Conservation (phyloP, 2,888 invertebrate genomes). For the Phalera bucephala region DNA sequence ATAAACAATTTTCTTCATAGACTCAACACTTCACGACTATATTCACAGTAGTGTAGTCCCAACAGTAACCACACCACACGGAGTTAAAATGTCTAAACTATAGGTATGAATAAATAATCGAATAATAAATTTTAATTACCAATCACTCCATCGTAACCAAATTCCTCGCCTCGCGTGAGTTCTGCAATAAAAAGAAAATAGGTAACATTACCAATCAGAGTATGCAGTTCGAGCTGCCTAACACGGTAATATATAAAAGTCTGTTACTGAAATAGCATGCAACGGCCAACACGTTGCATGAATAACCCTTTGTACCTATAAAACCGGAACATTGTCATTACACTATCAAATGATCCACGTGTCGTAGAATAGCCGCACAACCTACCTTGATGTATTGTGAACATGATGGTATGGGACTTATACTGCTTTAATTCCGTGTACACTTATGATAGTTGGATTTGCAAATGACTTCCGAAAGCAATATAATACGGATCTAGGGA, state of each 20-base stretch:
- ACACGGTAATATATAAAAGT: conserved; percentile 7
- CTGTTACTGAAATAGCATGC: conserved; percentile 9
- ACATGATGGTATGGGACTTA: conserved; percentile 5
- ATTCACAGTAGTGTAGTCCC: too few relatives aligned
- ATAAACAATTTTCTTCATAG: too few relatives aligned
- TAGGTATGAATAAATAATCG: too few relatives aligned
- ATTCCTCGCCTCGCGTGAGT: conserved; percentile 71
- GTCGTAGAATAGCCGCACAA: conserved; percentile 27
- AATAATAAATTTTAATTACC: conserved; percentile 59
- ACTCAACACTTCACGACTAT: too few relatives aligned
- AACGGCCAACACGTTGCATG: conserved; percentile 24
- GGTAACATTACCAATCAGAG: conserved; percentile 3
- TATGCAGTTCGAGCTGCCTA: conserved; percentile 4
- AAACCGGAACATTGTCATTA: conserved; percentile 72
- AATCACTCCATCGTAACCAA: conserved; percentile 82
- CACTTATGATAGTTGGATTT: conserved; percentile 3
- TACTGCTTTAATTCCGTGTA: conserved; percentile 12
- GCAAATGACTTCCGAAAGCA: conserved; percentile 20
- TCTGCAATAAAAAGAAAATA: conserved; percentile 46
- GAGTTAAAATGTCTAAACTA: too few relatives aligned
- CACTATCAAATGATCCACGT: conserved; percentile 54
- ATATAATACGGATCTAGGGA: conserved; percentile 21
- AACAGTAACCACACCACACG: too few relatives aligned
- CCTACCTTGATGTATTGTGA: conserved; percentile 8
- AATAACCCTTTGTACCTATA: conserved; percentile 55